phyloP scores from a whole-genome alignment of 2,797 vertebrate species.

The Ibycter americanus region DNA sequence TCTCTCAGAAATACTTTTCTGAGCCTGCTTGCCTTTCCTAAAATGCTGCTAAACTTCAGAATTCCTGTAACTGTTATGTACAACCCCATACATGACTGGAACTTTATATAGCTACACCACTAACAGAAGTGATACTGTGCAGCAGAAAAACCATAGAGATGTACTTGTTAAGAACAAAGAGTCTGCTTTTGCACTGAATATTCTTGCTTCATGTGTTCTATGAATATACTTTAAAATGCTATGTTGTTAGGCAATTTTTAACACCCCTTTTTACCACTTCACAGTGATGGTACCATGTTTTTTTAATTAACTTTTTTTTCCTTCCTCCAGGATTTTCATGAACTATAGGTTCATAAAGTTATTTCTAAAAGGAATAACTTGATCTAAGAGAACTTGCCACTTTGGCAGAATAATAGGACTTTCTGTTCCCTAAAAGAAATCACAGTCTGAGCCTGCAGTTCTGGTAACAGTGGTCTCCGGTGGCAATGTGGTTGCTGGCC shows the following conservation, averaged over 20 bases:
- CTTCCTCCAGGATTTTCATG: background rate
- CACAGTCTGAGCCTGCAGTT: background rate
- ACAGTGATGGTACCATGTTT: background rate
- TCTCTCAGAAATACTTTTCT: background rate
- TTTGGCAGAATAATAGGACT: background rate
- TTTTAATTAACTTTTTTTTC: background rate
- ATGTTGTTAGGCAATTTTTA: slow-evolving; percentile 9
- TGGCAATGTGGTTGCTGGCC: background rate
- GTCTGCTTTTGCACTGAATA: background rate
- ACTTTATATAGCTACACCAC: background rate
- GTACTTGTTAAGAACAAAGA: slow-evolving; percentile 5
- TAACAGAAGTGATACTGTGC: background rate
- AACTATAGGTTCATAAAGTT: background rate
- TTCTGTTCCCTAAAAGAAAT: slow-evolving; percentile 3
- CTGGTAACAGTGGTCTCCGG: background rate
- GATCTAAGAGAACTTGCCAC: background rate
- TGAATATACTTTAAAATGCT: background rate
- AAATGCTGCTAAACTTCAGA: background rate
- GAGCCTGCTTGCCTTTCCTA: background rate
- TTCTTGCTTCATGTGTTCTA: background rate
- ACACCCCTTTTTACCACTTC: background rate
- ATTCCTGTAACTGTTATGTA: background rate
- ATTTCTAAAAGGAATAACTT: background rate
- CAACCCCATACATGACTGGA: background rate
- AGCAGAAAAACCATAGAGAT: background rate